Percentiles rank a stretch among this genome's conserved stretches.
These are phyloP conservation scores for Lasioglossum oenotherae DNA, from an alignment of 2,888 invertebrate species.

Conservation along the genomic window DNA sequence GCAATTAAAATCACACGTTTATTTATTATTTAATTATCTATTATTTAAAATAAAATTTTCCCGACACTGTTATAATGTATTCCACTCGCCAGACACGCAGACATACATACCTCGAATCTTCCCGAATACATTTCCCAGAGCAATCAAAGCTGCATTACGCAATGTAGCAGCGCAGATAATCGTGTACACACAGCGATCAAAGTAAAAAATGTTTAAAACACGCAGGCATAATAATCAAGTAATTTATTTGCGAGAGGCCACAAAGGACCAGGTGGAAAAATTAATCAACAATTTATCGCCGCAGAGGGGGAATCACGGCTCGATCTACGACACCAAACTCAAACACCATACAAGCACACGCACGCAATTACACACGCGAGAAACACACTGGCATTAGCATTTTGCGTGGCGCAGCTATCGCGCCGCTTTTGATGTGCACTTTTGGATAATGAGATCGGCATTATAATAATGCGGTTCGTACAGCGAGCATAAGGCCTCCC, in stretches of 20 bases:
- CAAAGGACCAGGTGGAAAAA: background rate
- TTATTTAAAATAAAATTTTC: too few relatives aligned
- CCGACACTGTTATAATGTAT: too few relatives aligned
- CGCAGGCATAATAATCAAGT: background rate
- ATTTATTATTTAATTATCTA: too few relatives aligned
- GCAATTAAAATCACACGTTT: too few relatives aligned
- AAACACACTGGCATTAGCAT: slow-evolving; percentile 33
- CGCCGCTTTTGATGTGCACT: slow-evolving; percentile 45
- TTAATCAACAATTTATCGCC: background rate
- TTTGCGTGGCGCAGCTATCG: slow-evolving; percentile 31
- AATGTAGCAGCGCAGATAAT: background rate
- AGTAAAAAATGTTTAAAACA: background rate
- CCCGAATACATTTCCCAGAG: background rate
- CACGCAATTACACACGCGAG: background rate
- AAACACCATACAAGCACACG: background rate
- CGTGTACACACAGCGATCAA: background rate
- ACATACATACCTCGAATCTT: background rate
- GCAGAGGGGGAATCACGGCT: background rate
- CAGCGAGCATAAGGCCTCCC: slow-evolving; percentile 22
- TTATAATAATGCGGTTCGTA: slow-evolving; percentile 43
- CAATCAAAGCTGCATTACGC: background rate
- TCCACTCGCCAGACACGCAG: too few relatives aligned
- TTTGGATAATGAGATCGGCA: slow-evolving; percentile 43
- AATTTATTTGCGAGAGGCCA: background rate
- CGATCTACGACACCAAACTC: slow-evolving; percentile 1